Evolutionary conservation across 2,797 vertebrate species (phyloP).

Genomic region (Bufotes viridis): DNA sequence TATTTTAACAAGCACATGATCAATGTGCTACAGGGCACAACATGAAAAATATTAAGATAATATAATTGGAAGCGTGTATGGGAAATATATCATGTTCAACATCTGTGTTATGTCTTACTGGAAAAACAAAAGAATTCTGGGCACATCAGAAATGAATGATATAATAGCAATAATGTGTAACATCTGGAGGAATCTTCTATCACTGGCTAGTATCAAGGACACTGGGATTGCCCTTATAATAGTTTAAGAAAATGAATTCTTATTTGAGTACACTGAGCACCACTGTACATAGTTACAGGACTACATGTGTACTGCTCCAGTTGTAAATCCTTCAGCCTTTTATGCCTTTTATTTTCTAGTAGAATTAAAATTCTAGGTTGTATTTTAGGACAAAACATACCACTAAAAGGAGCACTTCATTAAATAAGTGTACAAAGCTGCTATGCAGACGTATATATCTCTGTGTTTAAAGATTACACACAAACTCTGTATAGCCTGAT

Average conservation of each 20-base stretch:
- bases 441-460: too few species aligned
- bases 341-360: background rate
- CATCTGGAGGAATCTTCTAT: slow-evolving; percentile 33
- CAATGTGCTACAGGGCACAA: slow-evolving; percentile 39
- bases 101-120: slow-evolving; percentile 44
- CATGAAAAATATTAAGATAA: slow-evolving; percentile 50
- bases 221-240: background rate
- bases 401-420: background rate
- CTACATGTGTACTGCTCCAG: background rate
- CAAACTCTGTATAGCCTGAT: too few species aligned
- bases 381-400: background rate
- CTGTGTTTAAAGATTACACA: too few species aligned
- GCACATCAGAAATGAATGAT: slow-evolving; percentile 32
- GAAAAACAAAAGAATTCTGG: slow-evolving; percentile 27
- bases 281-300: background rate
- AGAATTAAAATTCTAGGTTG: background rate
- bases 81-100: slow-evolving; percentile 35
- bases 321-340: background rate
- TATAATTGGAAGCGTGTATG: slow-evolving; percentile 39
- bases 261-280: background rate
- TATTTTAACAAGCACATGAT: slow-evolving; percentile 38
- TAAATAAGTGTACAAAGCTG: too few species aligned
- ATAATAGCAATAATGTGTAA: slow-evolving; percentile 18
- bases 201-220: slow-evolving; percentile 33
- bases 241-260: slow-evolving; percentile 1